Evolutionary conservation across 2,113 vertebrate species (phyloP), one percentile per base, ranked within the genome.

Genomic region (Eira barbara): DNA sequence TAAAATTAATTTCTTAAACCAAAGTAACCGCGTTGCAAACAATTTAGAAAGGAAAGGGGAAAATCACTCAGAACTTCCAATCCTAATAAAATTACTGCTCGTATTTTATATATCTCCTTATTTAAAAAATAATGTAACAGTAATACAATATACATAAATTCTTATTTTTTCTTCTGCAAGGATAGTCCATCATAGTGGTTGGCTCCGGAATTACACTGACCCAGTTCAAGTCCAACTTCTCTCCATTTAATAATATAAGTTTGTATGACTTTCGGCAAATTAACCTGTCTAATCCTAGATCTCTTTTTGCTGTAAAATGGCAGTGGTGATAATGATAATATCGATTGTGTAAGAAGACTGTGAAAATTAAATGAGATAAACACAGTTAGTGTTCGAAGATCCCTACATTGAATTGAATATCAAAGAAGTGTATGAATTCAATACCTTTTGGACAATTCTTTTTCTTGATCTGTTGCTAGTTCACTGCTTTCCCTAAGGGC

Each of bases 381-480:
- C 12, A 86, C 0, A 87, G 11, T 87, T 11, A 59, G 18, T 88
- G 15, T 9, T 95, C 25, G 83, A 90, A 87, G 39, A 87, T 36
- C 34, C 86, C 69, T 95, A 52, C n/a, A 49, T 4, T 83, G 8
- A 97, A 71, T 36, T 59, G 79, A 92, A 2, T 57, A 71, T 45
- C 9, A 76, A 23, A 47, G 73, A 3, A 45, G 0, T 0, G 55
- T 36, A 59, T 27, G 29, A 95, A 95, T 74, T 95, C 76, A 94
- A 67, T 98, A 99, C 99, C 98, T 99, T 87, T 92, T 25, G 0
- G 31, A 73, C 89, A 96, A 49, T 42, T 98, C 94, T 79, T 79
- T 87, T 2, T 0, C 36, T 27, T 83, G 83, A 17, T 97, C 91
- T 14, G 0, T 55, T 67, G 91, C 84, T 59, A 97, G 85, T 65